Conservation (phyloP, 2,888 invertebrate genomes). For the Microchrysa polita region DNA sequence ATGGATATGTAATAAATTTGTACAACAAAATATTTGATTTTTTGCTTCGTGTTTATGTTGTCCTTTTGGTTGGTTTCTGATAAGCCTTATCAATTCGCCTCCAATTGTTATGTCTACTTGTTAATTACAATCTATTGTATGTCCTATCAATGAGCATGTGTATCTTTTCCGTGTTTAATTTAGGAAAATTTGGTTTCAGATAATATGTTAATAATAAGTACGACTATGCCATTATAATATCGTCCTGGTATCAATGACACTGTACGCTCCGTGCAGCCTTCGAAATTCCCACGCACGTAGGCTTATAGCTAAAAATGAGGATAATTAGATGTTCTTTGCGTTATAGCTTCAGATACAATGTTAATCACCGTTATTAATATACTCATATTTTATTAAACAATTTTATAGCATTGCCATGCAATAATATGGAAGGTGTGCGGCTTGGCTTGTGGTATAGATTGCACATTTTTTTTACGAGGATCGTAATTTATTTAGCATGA, state of each 20-base stretch:
- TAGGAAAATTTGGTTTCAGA: no score
- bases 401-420: conserved; percentile 1
- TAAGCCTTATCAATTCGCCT: background rate
- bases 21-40: background rate
- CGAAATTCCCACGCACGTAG: background rate
- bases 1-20: background rate
- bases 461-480: conserved; percentile 1
- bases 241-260: background rate
- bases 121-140: conserved; percentile 8
- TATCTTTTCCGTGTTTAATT: background rate
- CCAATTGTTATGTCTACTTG: background rate
- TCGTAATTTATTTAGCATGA: conserved; percentile 15
- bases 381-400: conserved; percentile 14
- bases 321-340: no score
- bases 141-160: background rate
- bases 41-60: no score
- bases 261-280: background rate
- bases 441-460: background rate
- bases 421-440: background rate
- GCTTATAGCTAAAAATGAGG: background rate
- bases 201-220: no score
- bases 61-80: background rate
- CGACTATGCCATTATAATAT: background rate
- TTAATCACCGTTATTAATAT: background rate
- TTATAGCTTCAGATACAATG: background rate